These are phyloP conservation scores for Stegastes partitus DNA, from an alignment of 2,113 vertebrate species.

Conservation along the genomic window DNA sequence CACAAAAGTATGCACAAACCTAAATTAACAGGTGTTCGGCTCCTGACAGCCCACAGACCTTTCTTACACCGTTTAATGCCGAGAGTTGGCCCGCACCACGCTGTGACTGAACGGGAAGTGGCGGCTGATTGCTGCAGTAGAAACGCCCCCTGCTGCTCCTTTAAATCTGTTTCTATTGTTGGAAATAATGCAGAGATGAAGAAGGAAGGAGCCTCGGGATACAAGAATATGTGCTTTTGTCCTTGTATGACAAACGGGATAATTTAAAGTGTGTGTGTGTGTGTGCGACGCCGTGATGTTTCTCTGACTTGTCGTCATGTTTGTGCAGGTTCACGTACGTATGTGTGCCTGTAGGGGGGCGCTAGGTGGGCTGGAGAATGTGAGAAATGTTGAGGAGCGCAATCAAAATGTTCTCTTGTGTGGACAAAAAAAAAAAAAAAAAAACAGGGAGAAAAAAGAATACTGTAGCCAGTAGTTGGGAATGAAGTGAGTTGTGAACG, in stretches of 20 bases:
- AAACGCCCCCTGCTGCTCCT: slow-evolving; percentile 54
- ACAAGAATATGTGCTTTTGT: slow-evolving; percentile 52
- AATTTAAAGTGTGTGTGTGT: slow-evolving; percentile 11
- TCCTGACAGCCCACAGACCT: slow-evolving; percentile 12
- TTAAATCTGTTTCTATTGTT: slow-evolving; percentile 61
- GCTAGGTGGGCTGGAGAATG: slow-evolving; percentile 75
- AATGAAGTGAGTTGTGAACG: slow-evolving; percentile 83
- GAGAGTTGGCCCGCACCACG: background rate
- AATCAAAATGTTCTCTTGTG: slow-evolving; percentile 78
- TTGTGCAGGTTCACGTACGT: slow-evolving; percentile 9
- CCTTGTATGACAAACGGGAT: slow-evolving; percentile 14
- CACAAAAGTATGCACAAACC: slow-evolving; percentile 32
- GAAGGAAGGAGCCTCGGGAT: slow-evolving; percentile 49
- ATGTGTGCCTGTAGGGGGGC: slow-evolving; percentile 27
- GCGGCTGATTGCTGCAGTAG: slow-evolving; percentile 61
- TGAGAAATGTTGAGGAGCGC: slow-evolving; percentile 77
- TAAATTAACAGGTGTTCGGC: slow-evolving; percentile 63
- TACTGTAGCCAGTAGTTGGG: slow-evolving; percentile 82
- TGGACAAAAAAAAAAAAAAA: slow-evolving; percentile 52
- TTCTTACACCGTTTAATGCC: slow-evolving; percentile 21
- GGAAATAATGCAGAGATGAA: slow-evolving; percentile 42
- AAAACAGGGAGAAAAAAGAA: slow-evolving; percentile 61
- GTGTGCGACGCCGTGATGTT: background rate
- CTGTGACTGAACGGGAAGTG: slow-evolving; percentile 53
- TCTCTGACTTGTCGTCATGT: slow-evolving; percentile 1